Evolutionary conservation across 92 coral and sea anemone species (phyloP).

Genomic region (Muricea muricata): DNA sequence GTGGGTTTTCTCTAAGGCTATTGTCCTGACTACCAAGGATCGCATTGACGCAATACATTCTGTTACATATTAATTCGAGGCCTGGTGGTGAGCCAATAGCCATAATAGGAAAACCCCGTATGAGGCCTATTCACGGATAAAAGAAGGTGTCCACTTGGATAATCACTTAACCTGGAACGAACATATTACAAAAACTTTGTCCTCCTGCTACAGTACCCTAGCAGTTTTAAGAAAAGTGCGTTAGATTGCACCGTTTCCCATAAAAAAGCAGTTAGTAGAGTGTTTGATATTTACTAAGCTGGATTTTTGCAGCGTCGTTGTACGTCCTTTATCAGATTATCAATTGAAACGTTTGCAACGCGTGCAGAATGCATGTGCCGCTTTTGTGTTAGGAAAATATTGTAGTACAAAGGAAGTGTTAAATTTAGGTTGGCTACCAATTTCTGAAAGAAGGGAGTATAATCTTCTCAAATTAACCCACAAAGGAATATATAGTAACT

Average conservation of each 20-base stretch:
- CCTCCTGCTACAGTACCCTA: background rate
- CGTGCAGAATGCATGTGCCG: slow-evolving; percentile 39
- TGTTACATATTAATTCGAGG: too few relatives aligned
- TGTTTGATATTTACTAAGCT: slow-evolving; percentile 30
- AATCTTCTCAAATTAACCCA: background rate
- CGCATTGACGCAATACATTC: too few relatives aligned
- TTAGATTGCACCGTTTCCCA: slow-evolving; percentile 21
- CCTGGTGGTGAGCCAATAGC: too few relatives aligned
- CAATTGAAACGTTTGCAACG: slow-evolving; percentile 28
- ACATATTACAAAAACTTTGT: background rate
- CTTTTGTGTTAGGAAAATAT: too few relatives aligned
- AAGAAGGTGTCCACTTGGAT: background rate
- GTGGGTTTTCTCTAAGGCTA: too few relatives aligned
- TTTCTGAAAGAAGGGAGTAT: slow-evolving; percentile 40
- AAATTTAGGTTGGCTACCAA: too few relatives aligned
- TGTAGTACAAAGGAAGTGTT: too few relatives aligned
- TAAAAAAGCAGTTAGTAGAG: slow-evolving; percentile 28
- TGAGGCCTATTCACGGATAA: too few relatives aligned
- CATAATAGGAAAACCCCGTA: too few relatives aligned
- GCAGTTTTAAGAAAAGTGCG: slow-evolving; percentile 17
- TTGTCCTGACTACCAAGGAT: too few relatives aligned
- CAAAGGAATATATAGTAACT: too few relatives aligned
- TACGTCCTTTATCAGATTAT: slow-evolving; percentile 29
- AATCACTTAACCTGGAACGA: too few relatives aligned
- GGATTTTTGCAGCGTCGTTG: slow-evolving; percentile 27